Percentiles rank a stretch among this genome's conserved stretches.
Conservation (phyloP, 2,797 vertebrate species). For the Leptoclinus maculatus region DNA sequence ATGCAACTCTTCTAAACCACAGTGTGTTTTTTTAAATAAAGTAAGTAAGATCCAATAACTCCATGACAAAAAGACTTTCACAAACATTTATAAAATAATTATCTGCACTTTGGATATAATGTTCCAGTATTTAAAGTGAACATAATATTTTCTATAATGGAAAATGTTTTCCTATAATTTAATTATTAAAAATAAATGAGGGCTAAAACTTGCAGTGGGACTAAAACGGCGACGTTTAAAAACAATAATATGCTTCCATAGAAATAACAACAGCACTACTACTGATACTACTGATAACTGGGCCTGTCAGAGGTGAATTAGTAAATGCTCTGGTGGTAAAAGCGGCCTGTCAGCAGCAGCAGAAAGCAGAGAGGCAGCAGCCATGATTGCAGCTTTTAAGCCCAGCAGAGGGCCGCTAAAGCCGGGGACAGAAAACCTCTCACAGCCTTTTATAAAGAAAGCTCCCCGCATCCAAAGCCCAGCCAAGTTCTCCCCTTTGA, state of each 20-base stretch:
- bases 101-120: no score
- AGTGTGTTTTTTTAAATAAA: background rate
- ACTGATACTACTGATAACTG: background rate
- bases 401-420: constrained; percentile 33
- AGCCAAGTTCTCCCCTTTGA: constrained; percentile 22
- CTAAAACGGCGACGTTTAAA: background rate
- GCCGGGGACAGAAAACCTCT: constrained; percentile 28
- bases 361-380: constrained; percentile 35
- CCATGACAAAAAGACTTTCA: background rate
- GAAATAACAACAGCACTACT: background rate
- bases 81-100: no score
- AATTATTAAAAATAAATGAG: background rate
- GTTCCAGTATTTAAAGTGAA: background rate
- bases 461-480: constrained; percentile 23
- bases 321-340: background rate
- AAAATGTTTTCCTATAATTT: background rate
- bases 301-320: background rate
- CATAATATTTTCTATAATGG: no score
- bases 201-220: background rate
- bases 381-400: constrained; percentile 37
- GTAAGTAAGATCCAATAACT: background rate
- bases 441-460: constrained; percentile 32
- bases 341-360: constrained; percentile 22
- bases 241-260: background rate
- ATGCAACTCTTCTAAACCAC: background rate